Evolutionary conservation across 2,113 vertebrate genomes (phyloP).

Genomic region (Gyps fulvus): DNA sequence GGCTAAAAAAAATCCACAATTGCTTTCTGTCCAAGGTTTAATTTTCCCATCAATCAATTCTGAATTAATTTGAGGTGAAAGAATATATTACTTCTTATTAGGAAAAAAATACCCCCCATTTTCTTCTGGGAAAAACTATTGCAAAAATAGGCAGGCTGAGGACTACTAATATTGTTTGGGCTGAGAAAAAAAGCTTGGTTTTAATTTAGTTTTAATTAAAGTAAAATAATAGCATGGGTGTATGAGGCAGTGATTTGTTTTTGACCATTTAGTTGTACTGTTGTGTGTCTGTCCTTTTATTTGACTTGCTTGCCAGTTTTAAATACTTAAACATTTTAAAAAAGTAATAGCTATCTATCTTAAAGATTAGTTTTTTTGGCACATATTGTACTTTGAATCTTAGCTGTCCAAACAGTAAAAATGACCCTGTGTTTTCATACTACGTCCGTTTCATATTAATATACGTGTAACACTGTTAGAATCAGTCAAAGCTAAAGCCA

Average conservation of each 20-base stretch:
- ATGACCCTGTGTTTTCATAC: background rate
- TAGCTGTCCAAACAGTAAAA: background rate
- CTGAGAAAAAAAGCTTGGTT: background rate
- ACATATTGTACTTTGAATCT: background rate
- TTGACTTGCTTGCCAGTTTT: background rate
- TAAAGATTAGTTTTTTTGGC: background rate
- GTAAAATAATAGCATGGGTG: background rate
- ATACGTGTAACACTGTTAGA: accelerated
- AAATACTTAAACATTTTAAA: background rate
- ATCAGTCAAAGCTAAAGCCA: background rate
- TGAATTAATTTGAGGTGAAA: constrained; percentile 51
- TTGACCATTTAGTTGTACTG: background rate
- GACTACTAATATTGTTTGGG: background rate
- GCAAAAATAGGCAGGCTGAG: background rate
- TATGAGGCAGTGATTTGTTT: background rate
- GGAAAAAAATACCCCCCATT: background rate
- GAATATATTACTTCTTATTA: background rate
- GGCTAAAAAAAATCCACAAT: background rate
- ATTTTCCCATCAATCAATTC: constrained; percentile 48
- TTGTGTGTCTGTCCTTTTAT: background rate
- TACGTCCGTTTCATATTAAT: background rate
- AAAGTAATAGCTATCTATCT: background rate
- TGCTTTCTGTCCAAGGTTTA: constrained; percentile 28
- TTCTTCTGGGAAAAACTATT: background rate
- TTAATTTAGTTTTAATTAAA: background rate